These are phyloP conservation scores for Gymnoscelis rufifasciata DNA, from an alignment of 2,888 invertebrate species.

Conservation along the genomic window DNA sequence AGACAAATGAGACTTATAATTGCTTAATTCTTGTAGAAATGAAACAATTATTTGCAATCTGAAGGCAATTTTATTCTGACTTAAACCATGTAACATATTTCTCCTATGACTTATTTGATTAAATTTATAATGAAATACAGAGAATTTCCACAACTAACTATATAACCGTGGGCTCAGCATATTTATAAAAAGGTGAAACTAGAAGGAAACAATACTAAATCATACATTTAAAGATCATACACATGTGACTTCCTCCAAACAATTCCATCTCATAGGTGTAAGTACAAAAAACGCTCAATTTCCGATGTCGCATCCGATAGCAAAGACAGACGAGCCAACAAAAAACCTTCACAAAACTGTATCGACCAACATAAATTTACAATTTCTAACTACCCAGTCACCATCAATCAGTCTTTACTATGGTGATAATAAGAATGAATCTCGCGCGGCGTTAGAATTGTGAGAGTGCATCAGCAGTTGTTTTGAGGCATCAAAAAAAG, in stretches of 20 bases:
- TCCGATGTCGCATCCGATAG: conserved; percentile 79
- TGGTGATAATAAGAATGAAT: conserved; percentile 42
- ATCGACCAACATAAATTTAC: conserved; percentile 44
- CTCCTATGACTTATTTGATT: too few relatives aligned
- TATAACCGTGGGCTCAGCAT: too few relatives aligned
- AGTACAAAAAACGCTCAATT: conserved; percentile 74
- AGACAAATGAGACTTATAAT: too few relatives aligned
- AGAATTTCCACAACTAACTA: not conserved
- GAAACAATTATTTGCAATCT: too few relatives aligned
- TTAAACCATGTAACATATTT: too few relatives aligned
- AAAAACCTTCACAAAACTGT: conserved; percentile 76
- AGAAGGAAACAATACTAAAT: conserved; percentile 68
- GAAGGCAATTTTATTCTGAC: too few relatives aligned
- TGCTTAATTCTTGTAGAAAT: too few relatives aligned
- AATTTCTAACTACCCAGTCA: conserved; percentile 28
- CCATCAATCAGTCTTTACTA: conserved; percentile 32
- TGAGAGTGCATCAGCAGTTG: conserved; percentile 48
- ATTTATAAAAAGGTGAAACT: too few relatives aligned
- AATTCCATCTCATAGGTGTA: conserved; percentile 73
- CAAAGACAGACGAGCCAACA: conserved; percentile 66
- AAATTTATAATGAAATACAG: too few relatives aligned
- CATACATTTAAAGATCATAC: conserved; percentile 62
- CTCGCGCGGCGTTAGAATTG: conserved; percentile 32
- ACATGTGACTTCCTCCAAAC: conserved; percentile 75
- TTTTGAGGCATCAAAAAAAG: conserved; percentile 77